Evolutionary conservation across 1,140 invertebrate species (phyloP).

Genomic region (Homarus americanus): DNA sequence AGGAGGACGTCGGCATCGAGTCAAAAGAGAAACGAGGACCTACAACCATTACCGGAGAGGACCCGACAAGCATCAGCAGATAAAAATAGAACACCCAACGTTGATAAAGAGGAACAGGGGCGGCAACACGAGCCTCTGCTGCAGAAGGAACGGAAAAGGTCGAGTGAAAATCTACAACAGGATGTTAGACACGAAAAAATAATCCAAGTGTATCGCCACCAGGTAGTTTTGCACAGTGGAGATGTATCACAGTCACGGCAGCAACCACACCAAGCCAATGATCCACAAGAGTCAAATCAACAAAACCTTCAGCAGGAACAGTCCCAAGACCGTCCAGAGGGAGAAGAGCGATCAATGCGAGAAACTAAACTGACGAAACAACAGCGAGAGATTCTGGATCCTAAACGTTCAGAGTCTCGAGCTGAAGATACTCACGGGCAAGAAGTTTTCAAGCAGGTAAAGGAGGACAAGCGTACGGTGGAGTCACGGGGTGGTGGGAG

Average conservation of each 20-base stretch:
- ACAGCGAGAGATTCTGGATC: not conserved
- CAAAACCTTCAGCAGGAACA: not conserved
- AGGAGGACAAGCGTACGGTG: not conserved
- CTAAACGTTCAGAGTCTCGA: not conserved
- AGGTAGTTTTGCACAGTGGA: no score
- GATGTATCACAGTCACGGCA: not conserved
- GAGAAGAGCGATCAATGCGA: not conserved
- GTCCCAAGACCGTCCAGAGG: not conserved
- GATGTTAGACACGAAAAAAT: not conserved
- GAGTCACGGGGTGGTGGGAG: not conserved
- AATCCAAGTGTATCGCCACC: not conserved
- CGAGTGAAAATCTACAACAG: not conserved
- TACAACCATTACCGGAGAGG: not conserved
- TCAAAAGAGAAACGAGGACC: not conserved
- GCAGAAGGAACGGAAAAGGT: not conserved
- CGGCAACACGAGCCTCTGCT: not conserved
- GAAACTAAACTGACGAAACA: not conserved
- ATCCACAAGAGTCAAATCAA: not conserved
- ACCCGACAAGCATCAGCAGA: not conserved
- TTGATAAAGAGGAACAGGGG: not conserved
- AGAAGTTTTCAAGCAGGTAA: not conserved
- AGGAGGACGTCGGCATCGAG: not conserved
- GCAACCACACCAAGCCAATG: not conserved
- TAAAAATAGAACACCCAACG: not conserved
- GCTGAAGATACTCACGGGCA: not conserved